Evolutionary conservation across 2,888 invertebrate genomes (phyloP).

Genomic region (Chydorus sphaericus): DNA sequence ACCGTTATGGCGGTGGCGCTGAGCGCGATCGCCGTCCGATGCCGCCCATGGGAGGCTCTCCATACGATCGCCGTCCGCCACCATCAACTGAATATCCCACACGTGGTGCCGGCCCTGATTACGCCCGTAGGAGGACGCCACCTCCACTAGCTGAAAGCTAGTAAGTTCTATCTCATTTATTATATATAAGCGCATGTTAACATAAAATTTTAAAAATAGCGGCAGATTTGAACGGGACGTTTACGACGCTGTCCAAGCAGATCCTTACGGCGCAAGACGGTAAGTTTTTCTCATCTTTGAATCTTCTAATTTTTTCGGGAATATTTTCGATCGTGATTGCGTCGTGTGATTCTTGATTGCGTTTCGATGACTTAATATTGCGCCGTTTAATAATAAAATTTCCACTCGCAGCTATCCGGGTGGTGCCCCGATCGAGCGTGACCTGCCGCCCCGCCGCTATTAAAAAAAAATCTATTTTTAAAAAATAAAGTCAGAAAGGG

Average conservation of each 20-base stretch:
- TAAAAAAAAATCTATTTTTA: slow-evolving; percentile 3
- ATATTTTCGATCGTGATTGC: not conserved
- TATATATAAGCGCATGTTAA: not conserved
- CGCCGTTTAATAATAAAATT: too few relatives aligned
- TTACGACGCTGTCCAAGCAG: slow-evolving; percentile 9
- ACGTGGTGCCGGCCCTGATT: slow-evolving; percentile 18
- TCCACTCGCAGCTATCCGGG: slow-evolving; percentile 7
- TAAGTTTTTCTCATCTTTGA: slow-evolving; percentile 14
- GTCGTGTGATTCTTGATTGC: not conserved
- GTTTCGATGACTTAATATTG: not conserved
- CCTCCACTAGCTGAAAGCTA: slow-evolving; percentile 14
- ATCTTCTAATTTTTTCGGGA: not conserved
- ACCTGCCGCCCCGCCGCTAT: slow-evolving; percentile 19
- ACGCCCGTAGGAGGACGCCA: slow-evolving; percentile 21
- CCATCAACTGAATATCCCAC: slow-evolving; percentile 19
- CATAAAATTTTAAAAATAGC: slow-evolving; percentile 4
- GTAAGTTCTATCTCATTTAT: slow-evolving; percentile 3
- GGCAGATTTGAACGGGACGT: slow-evolving; percentile 16
- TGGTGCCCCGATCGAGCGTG: slow-evolving; percentile 15
- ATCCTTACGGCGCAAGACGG: slow-evolving; percentile 20
- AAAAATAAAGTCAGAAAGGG: not conserved
- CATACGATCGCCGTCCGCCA: slow-evolving; percentile 20
- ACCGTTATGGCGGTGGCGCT: slow-evolving; percentile 14
- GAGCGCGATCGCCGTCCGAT: slow-evolving; percentile 20
- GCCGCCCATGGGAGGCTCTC: slow-evolving; percentile 19